Evolutionary conservation across 2,113 vertebrate genomes (phyloP), one percentile per base, ranked within the genome.

Genomic region (Pseudorasbora parva): DNA sequence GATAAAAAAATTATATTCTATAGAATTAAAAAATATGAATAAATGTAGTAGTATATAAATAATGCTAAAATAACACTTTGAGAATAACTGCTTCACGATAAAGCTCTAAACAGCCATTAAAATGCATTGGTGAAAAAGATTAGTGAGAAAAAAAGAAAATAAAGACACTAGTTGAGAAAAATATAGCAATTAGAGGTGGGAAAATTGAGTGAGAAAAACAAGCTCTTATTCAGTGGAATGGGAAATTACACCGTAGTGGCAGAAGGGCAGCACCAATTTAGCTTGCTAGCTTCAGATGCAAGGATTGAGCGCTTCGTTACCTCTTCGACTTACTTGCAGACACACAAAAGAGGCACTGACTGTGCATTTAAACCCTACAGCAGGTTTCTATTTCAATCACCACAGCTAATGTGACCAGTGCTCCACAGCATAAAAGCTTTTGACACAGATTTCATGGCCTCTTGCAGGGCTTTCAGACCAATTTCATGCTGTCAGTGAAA

Each of bases 401-500:
- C 71, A 6, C 19, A 83, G 72, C 54, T 23, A 74, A 81, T 75
- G 76, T 64, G 82, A 73, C 82, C 37, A 73, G 51, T 81, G 81
- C 84, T 86, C 37, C 6, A 43, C 51, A 56, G 73, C 68, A 84
- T 66, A 83, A 89, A 81, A 86, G 85, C 85, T 73, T 87, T 83
- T 77, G 76, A 91, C 82, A 75, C 83, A 37, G n/a, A 82, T 88
- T 86, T 89, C 85, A 86, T 71, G 30, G 83, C 49, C 86, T 74
- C 71, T 78, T 71, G 43, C 81, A 57, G 84, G 56, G 91, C 92
- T 90, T 91, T 91, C 82, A 90, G 89, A 60, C 77, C 82, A 81
- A 90, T 92, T 91, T 91, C 86, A 89, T 85, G 88, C 85, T 86
- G 86, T 85, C 80, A 83, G 87, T 80, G 72, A 87, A 88, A 64